phyloP scores from a whole-genome alignment of 1,140 invertebrate genomes.

The Galleria mellonella region DNA sequence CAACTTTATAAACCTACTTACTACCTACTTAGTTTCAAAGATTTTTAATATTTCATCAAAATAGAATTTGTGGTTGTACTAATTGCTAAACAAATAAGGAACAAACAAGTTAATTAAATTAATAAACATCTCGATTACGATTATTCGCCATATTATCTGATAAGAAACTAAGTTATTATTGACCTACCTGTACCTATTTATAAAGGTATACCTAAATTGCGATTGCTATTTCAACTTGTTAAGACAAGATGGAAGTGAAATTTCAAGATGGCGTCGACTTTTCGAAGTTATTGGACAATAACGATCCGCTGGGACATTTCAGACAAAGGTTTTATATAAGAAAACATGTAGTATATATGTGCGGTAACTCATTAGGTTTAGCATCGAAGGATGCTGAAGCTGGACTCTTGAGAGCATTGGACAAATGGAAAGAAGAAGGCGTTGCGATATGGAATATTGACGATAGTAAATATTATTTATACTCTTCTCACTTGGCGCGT shows the following conservation, averaged over 20 bases:
- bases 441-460: slow-evolving; percentile 45
- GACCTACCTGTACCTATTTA: no score
- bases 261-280: slow-evolving; percentile 36
- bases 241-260: slow-evolving; percentile 13
- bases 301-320: slow-evolving; percentile 41
- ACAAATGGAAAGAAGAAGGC: slow-evolving; percentile 48
- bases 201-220: no score
- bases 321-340: slow-evolving; percentile 39
- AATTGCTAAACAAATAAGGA: no score
- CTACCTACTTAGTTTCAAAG: no score
- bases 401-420: slow-evolving; percentile 20
- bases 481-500: slow-evolving; percentile 34
- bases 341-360: slow-evolving; percentile 47
- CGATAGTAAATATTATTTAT: slow-evolving; percentile 40
- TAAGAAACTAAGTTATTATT: no score
- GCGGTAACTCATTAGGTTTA: slow-evolving; percentile 53
- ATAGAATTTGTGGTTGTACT: no score
- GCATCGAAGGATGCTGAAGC: slow-evolving; percentile 46
- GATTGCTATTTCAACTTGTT: no score
- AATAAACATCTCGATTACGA: no score
- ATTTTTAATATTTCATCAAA: no score
- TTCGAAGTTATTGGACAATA: slow-evolving; percentile 37
- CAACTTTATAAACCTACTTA: no score
- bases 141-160: no score
- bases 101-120: no score